Base-by-base conservation (phyloP, 2,113 vertebrate species). In the Syrmaticus mikado region DNA sequence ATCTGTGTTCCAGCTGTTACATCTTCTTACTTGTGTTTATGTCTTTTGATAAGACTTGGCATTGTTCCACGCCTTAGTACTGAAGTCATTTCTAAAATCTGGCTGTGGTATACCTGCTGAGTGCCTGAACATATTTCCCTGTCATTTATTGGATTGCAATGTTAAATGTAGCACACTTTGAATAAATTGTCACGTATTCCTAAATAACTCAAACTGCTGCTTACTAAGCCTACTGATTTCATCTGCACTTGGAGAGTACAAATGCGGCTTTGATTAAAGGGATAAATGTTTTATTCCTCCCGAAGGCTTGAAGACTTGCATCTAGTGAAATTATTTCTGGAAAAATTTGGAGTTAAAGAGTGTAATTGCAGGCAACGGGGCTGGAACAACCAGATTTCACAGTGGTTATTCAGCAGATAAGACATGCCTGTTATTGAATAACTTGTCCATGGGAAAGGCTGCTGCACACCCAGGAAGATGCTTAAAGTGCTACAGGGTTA, bases 321-420 rank as follows among this genome's bases (percentile, higher is more conserved):
- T 58, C 13, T 52, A 40, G 15, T 48, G 20, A 22, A 36, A 78
- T 6, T 72, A 16, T 46, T 77, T 72, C 21, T 57, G 30, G n/a
- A 36, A 73, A 40, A 52, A 70, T 22, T 53, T 22, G 40, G 64
- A 50, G 68, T 93, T 90, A 55, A 84, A 77, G 86, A 55, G 16
- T 55, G 15, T 65, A 45, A 67, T 3, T 81, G 34, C 13, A 24
- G 28, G 8, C 25, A 64, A 36, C 14, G n/a, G 32, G 57, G 61
- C 89, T 60, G 70, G 46, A 95, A 22, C 30, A 81, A 41, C 41
- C 17, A 2, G 72, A 68, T 89, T 90, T 62, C 34, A 60, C 73
- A 75, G 21, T 57, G 62, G 28, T 92, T 91, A 78, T 38, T 93
- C 84, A 86, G 57, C 83, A 91, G 87, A 65, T 73, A 36, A 52